Conservation (phyloP, 2,113 vertebrate genomes). For the Halcyon malimbica region DNA sequence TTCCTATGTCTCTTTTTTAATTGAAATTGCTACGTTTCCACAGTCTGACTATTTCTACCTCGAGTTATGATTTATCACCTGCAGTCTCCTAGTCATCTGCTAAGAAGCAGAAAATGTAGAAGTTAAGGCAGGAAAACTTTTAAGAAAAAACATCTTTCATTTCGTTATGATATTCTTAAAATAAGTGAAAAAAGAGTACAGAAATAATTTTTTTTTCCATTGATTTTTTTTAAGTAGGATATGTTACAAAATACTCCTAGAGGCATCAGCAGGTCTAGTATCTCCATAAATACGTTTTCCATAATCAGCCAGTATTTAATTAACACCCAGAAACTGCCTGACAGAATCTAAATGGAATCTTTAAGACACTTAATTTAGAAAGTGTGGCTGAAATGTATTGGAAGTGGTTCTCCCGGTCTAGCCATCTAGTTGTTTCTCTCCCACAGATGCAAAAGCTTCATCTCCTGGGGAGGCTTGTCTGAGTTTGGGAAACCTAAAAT, state of each 20-base stretch:
- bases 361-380: slow-evolving; percentile 38
- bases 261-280: slow-evolving; percentile 33
- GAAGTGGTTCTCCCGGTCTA: not conserved
- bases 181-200: not conserved
- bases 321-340: slow-evolving; percentile 44
- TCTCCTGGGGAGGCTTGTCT: not conserved
- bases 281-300: slow-evolving; percentile 37
- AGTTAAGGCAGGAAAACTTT: not conserved
- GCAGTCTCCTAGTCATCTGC: not conserved
- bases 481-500: not conserved
- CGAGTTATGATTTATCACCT: not conserved
- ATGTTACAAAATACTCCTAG: slow-evolving; percentile 10
- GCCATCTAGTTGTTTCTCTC: not conserved
- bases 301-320: slow-evolving; percentile 47
- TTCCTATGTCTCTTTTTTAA: not conserved
- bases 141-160: not conserved
- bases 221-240: not conserved
- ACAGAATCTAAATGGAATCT: slow-evolving; percentile 64
- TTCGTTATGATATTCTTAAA: not conserved
- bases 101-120: not conserved
- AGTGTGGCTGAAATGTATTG: not conserved
- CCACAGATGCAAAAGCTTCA: not conserved
- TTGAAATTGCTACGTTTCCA: not conserved
- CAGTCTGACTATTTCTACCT: not conserved
- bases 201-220: no score